Conservation (phyloP, 2,113 vertebrate genomes). For the Ovis aries region ARS-UI_Ramb_v3.0 NC_056060.1:14001501-14002000, state of each 20-base stretch:
- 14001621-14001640: not conserved
- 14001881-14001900: not conserved
- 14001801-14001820: not conserved
- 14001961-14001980: not conserved
- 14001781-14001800: not conserved
- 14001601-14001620: not conserved
- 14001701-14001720: not conserved
- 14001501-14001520: rapidly evolving
- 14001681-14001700: not conserved
- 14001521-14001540: too few relatives aligned
- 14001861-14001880: not conserved
- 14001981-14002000: not conserved
- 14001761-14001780: not conserved
- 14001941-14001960: not conserved
- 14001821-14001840: not conserved
- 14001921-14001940: not conserved
- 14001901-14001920: not conserved
- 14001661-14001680: not conserved
- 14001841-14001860: not conserved
- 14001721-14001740: not conserved
- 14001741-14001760: not conserved
- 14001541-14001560: too few relatives aligned
- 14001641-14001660: not conserved
- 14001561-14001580: rapidly evolving
- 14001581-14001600: not conserved